phyloP scores from a whole-genome alignment of 2,888 invertebrate species.

The Ophraella communa region DNA sequence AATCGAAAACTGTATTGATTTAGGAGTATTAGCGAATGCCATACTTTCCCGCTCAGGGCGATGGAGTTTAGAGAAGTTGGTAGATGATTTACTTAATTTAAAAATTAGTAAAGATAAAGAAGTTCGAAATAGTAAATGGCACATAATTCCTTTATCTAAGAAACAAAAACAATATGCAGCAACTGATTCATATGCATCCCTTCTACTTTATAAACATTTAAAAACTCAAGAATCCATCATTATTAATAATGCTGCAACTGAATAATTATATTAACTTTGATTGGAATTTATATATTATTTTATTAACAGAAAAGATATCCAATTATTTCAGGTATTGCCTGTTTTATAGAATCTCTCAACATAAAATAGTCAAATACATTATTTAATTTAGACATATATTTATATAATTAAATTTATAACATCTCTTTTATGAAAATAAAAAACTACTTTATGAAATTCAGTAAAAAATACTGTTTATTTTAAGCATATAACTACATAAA shows the following conservation, averaged over 20 bases:
- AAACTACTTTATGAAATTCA: too few species aligned
- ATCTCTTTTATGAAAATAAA: too few species aligned
- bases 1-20: slow-evolving; percentile 67
- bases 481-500: too few species aligned
- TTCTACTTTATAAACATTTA: slow-evolving; percentile 31
- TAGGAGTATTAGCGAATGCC: slow-evolving; percentile 65
- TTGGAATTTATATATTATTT: too few species aligned
- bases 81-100: slow-evolving; percentile 62
- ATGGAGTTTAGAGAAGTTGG: slow-evolving; percentile 69
- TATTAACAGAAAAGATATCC: too few species aligned
- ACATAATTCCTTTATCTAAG: slow-evolving; percentile 63
- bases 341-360: too few species aligned
- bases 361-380: background rate
- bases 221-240: slow-evolving; percentile 38
- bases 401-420: too few species aligned
- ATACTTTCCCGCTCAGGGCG: slow-evolving; percentile 61
- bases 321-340: too few species aligned
- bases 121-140: slow-evolving; percentile 69
- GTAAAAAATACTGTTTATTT: too few species aligned
- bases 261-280: background rate
- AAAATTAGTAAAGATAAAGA: slow-evolving; percentile 64
- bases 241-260: background rate
- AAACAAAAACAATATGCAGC: slow-evolving; percentile 68
- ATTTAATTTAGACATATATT: too few species aligned
- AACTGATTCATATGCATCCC: slow-evolving; percentile 68